Base-by-base conservation (phyloP, 1,140 invertebrate species). In the Drosophila fuyamai region DNA sequence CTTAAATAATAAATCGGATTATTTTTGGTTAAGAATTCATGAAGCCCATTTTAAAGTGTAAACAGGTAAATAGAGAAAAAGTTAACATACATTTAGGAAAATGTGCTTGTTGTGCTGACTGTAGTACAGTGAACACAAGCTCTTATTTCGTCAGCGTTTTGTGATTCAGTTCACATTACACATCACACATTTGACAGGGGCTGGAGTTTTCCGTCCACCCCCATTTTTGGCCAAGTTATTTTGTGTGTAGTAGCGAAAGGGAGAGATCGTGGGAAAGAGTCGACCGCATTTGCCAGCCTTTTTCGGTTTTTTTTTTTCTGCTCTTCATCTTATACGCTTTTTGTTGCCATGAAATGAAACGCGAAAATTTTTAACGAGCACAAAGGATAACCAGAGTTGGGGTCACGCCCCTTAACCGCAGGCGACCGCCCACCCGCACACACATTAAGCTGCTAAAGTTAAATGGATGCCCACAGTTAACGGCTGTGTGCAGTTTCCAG, bases 351-450 rank as follows among this genome's bases (percentile, higher is more conserved):
- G 75, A 88, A 86, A 86, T 88, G 82, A 86, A 86, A 86, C 82
- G 83, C 83, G 79, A 88, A 85, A 73, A 88, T 86, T 88, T 82
- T 86, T 86, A 86, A 86, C 83, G 67, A 86, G 83, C 83, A 88
- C 83, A 86, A 86, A 86, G 83, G 68, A 61, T 72, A 66, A 62
- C 72, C 76, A 62, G 67, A 48, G 67, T 70, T 58, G 65, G 65
- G 67, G 61, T 59, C 47, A 55, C 72, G 58, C 67, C 73, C 59
- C 66, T 35, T 43, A 43, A 41, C 72, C 54, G 27, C 32, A 40
- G 27, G 48, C 63, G 13, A 18, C 46, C 51, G 32, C 36, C 47
- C 35, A 54, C 62, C 48, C 41, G 10, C 46, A 71, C 53, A 48
- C 50, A 32, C 55, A 56, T 56, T 75, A 81, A 79, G 55, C 74